These are phyloP conservation scores for Psittacara wagleri DNA, from an alignment of 2,113 vertebrate genomes.

Conservation along the genomic window DNA sequence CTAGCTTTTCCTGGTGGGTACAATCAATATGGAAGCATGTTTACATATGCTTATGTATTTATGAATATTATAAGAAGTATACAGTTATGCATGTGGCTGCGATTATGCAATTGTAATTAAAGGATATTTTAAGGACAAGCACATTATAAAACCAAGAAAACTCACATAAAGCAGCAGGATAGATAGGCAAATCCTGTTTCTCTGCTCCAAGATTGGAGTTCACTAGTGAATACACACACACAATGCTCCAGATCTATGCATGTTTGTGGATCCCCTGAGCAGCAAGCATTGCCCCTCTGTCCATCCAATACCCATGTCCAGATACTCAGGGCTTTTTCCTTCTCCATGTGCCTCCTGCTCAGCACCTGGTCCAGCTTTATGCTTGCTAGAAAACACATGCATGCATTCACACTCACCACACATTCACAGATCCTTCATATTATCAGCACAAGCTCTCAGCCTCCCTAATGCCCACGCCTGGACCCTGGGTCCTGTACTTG, in stretches of 20 bases:
- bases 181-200: not conserved
- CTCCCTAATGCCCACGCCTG: not conserved
- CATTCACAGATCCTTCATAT: not conserved
- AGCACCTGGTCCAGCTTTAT: not conserved
- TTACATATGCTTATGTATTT: not conserved
- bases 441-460: not conserved
- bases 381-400: not conserved
- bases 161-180: not conserved
- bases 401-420: accelerated
- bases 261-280: not conserved
- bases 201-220: not conserved
- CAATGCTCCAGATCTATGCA: not conserved
- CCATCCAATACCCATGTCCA: not conserved
- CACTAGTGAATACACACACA: not conserved
- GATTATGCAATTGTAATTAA: not conserved
- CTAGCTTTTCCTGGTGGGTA: not conserved
- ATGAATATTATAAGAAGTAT: not conserved
- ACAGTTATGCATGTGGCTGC: not conserved
- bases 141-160: not conserved
- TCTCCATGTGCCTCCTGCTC: not conserved
- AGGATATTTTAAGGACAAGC: not conserved
- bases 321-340: not conserved
- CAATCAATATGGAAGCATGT: not conserved
- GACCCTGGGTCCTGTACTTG: not conserved
- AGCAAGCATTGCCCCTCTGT: not conserved